A percentile compares a stretch with the other conserved stretches of the same genome.
These are phyloP conservation scores for Gracilinanus agilis DNA, from an alignment of 2,113 vertebrate species.

Conservation along the genomic window DNA sequence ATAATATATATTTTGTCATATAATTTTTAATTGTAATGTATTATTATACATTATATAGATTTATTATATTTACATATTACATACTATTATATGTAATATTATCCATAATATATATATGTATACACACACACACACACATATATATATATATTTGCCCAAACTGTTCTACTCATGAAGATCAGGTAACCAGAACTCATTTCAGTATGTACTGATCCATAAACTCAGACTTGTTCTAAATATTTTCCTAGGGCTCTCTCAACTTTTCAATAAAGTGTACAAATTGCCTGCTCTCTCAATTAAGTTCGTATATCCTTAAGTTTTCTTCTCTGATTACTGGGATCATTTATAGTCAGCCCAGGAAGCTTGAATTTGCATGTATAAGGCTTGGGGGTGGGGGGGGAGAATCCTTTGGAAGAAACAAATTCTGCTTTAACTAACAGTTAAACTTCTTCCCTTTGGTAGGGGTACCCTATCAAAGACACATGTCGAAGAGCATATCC, in stretches of 20 bases:
- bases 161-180: background rate
- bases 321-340: background rate
- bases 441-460: slow-evolving; percentile 24
- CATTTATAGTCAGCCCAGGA: background rate
- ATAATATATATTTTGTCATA: no score
- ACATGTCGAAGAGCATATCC: slow-evolving; percentile 18
- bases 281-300: background rate
- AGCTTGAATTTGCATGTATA: background rate
- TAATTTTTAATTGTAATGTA: no score
- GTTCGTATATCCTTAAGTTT: background rate
- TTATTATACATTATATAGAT: no score
- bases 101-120: no score
- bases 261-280: slow-evolving; percentile 2
- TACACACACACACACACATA: no score
- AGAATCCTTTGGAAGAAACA: background rate
- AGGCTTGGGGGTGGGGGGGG: background rate
- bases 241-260: background rate
- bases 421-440: background rate
- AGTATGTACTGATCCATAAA: background rate
- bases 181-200: background rate
- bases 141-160: background rate
- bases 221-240: background rate
- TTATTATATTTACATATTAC: no score
- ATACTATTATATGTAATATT: no score
- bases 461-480: background rate